These are phyloP conservation scores for Corythoichthys intestinalis DNA, from an alignment of 2,113 vertebrate genomes.

Conservation along the genomic window DNA sequence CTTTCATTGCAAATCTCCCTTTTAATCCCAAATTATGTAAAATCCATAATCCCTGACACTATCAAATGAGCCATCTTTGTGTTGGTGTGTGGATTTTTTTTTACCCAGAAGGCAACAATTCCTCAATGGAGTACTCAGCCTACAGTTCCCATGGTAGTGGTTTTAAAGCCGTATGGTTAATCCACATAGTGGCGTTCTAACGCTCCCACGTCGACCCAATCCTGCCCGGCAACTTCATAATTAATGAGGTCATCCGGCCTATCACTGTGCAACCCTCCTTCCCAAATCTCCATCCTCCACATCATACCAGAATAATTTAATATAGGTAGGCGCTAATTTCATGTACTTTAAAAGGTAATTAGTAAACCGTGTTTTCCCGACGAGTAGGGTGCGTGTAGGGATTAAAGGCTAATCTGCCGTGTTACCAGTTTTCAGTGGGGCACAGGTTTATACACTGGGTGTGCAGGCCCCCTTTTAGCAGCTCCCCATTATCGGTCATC, in stretches of 20 bases:
- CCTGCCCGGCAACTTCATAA: conserved; percentile 59
- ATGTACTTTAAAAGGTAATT: conserved; percentile 76
- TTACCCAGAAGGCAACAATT: conserved; percentile 5
- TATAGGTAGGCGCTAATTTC: conserved; percentile 69
- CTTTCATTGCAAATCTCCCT: conserved; percentile 29
- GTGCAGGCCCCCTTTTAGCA: conserved; percentile 42
- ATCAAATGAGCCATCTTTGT: conserved; percentile 49
- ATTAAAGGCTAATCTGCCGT: conserved; percentile 70
- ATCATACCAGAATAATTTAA: conserved; percentile 59
- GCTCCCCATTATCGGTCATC: conserved; percentile 76
- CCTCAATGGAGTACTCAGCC: conserved; percentile 22
- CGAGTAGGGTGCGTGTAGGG: conserved; percentile 29
- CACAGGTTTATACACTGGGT: conserved; percentile 37
- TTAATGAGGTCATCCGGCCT: conserved; percentile 64
- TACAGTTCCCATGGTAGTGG: conserved; percentile 36
- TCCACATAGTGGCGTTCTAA: conserved; percentile 57
- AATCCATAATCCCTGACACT: conserved; percentile 53
- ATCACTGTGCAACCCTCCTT: conserved; percentile 39
- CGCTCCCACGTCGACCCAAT: conserved; percentile 42
- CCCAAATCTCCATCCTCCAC: conserved; percentile 54
- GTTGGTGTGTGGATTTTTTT: conserved; percentile 5
- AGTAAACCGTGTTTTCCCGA: conserved; percentile 69
- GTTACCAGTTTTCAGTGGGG: conserved; percentile 56
- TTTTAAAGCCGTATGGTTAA: conserved; percentile 46
- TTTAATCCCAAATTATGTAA: conserved; percentile 59